Conservation (phyloP, 2,888 invertebrate genomes). For the Marronus borbonicus region DNA sequence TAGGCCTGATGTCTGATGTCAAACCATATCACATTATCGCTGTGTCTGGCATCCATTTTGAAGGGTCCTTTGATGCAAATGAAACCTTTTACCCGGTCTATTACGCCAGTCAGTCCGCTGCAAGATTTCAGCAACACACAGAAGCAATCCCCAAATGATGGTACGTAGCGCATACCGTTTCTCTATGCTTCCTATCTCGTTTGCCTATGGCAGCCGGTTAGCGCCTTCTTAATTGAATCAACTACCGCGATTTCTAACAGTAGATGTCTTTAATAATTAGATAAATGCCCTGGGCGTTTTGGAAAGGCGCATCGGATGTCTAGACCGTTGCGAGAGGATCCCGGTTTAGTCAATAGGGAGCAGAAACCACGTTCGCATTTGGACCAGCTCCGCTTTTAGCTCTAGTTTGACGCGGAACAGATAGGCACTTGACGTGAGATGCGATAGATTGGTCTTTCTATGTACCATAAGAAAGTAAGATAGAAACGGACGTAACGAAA, state of each 20-base stretch:
- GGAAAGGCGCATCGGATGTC: not conserved
- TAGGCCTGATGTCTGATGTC: too few species aligned
- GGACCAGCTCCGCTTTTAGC: not conserved
- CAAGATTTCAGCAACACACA: not conserved
- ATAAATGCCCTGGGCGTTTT: not conserved
- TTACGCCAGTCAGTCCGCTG: slow-evolving; percentile 1
- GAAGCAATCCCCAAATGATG: not conserved
- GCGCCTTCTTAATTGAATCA: slow-evolving; percentile 25
- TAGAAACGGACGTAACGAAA: too few species aligned
- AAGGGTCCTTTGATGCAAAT: slow-evolving; percentile 24
- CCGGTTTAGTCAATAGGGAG: slow-evolving; percentile 19
- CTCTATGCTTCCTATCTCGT: not conserved
- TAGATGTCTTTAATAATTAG: slow-evolving; percentile 38
- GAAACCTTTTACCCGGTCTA: slow-evolving; percentile 1
- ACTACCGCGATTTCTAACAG: slow-evolving; percentile 24
- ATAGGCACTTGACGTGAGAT: slow-evolving; percentile 22
- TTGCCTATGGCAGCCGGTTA: not conserved
- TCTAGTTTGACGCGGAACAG: slow-evolving; percentile 22
- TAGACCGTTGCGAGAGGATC: not conserved
- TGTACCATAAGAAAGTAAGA: not conserved
- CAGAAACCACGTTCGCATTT: slow-evolving; percentile 12
- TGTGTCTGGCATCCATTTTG: slow-evolving; percentile 31
- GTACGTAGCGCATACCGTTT: not conserved
- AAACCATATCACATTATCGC: slow-evolving; percentile 9
- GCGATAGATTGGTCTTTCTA: not conserved